phyloP scores from a whole-genome alignment of 1,140 invertebrate genomes.

The Bombus soroeensis region DNA sequence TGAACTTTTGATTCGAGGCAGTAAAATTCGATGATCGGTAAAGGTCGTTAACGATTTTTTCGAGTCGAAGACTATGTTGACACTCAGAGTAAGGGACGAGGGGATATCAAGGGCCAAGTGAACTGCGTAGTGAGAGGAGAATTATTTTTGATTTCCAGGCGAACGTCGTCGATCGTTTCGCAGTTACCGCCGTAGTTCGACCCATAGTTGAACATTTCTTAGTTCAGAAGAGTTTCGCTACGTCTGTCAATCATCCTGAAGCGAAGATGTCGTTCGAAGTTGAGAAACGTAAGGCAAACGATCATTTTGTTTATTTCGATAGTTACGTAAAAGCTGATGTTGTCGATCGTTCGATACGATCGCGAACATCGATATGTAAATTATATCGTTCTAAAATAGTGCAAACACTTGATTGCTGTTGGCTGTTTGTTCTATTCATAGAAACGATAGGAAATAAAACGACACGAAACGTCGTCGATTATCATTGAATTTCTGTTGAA shows the following conservation, averaged over 20 bases:
- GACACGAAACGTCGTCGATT: not conserved
- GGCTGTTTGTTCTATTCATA: not conserved
- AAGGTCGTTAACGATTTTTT: conserved; percentile 13
- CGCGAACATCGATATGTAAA: not conserved
- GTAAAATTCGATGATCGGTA: conserved; percentile 8
- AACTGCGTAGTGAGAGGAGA: conserved; percentile 45
- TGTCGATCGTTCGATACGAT: not conserved
- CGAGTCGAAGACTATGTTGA: conserved; percentile 37
- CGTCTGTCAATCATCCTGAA: not conserved
- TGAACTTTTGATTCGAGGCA: not conserved
- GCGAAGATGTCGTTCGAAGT: conserved; percentile 56
- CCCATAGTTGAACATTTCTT: conserved; percentile 19
- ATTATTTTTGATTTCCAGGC: conserved; percentile 62
- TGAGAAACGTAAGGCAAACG: conserved; percentile 66
- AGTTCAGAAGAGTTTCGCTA: conserved; percentile 29
- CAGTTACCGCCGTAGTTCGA: not conserved
- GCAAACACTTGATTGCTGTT: no score
- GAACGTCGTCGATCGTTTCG: conserved; percentile 37
- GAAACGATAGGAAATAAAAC: not conserved
- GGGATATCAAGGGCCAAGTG: conserved; percentile 11
- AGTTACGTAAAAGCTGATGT: conserved; percentile 5
- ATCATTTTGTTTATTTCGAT: conserved; percentile 25
- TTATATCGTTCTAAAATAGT: not conserved
- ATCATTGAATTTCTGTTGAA: conserved; percentile 25
- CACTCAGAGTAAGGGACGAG: conserved; percentile 56